These are phyloP conservation scores for Cardiocondyla obscurior DNA, from an alignment of 1,140 invertebrate genomes.

Conservation along the genomic window DNA sequence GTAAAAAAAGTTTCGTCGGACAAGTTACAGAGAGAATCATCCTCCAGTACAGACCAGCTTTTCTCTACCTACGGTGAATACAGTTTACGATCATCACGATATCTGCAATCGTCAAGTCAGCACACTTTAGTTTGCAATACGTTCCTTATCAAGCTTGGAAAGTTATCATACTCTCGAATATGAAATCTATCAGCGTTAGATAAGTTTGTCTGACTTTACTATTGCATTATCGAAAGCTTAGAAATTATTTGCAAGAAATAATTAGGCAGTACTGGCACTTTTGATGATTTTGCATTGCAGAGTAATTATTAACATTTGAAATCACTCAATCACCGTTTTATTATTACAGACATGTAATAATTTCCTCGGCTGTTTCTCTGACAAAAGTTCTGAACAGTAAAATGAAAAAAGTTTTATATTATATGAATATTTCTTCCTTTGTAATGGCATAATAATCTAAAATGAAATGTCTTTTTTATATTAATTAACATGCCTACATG, in stretches of 20 bases:
- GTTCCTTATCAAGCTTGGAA: not conserved
- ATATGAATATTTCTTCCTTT: not conserved
- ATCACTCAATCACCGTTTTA: not conserved
- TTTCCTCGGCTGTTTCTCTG: too few relatives aligned
- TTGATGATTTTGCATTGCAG: too few relatives aligned
- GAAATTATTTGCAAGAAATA: too few relatives aligned
- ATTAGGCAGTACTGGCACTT: too few relatives aligned
- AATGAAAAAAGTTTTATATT: not conserved
- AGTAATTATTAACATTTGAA: too few relatives aligned
- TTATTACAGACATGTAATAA: not conserved
- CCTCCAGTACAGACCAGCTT: too few relatives aligned
- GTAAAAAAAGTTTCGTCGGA: too few relatives aligned
- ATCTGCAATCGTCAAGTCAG: constrained; percentile 17
- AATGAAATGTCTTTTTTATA: not conserved
- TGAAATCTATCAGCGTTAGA: not conserved
- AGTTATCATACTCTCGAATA: not conserved
- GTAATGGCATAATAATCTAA: not conserved
- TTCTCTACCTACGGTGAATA: not conserved
- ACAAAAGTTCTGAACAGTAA: not conserved
- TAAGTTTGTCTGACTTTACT: not conserved
- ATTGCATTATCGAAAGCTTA: not conserved
- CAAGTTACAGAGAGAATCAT: too few relatives aligned
- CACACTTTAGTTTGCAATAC: not conserved
- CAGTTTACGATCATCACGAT: not conserved
- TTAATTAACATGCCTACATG: not conserved